Conservation (phyloP, 2,113 vertebrate genomes). For the Zosterops japonicus region DNA sequence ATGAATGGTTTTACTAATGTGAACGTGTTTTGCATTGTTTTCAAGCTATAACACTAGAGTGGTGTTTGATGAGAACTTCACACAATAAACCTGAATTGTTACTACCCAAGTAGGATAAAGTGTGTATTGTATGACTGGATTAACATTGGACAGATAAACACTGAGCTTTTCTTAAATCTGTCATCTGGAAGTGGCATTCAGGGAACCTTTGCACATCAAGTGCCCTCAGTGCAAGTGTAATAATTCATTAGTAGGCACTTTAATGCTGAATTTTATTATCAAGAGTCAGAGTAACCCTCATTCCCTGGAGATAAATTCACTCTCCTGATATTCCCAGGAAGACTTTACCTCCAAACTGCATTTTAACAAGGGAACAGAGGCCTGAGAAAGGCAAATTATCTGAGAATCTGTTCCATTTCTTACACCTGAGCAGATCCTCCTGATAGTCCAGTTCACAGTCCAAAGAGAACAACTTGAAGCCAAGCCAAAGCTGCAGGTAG, state of each 20-base stretch:
- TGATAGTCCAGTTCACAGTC: background rate
- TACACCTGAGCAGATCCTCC: background rate
- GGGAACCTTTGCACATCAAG: background rate
- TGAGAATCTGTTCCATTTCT: background rate
- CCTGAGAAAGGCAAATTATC: background rate
- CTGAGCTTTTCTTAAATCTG: background rate
- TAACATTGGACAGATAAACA: background rate
- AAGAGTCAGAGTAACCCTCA: background rate
- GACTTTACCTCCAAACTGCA: background rate
- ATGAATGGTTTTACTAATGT: background rate
- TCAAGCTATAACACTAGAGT: background rate
- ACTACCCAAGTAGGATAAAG: background rate
- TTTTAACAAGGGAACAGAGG: background rate
- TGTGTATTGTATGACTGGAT: accelerated
- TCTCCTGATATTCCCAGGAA: background rate
- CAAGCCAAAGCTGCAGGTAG: background rate
- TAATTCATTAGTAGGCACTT: background rate
- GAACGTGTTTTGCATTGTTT: background rate
- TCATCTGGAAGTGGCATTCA: background rate
- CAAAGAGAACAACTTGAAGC: background rate
- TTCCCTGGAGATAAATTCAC: background rate
- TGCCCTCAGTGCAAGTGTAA: background rate
- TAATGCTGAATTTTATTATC: background rate
- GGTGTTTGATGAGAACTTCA: background rate
- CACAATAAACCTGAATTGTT: background rate